Evolutionary conservation across 1,140 invertebrate species (phyloP).

Genomic region (Holcopasites calliopsidis): DNA sequence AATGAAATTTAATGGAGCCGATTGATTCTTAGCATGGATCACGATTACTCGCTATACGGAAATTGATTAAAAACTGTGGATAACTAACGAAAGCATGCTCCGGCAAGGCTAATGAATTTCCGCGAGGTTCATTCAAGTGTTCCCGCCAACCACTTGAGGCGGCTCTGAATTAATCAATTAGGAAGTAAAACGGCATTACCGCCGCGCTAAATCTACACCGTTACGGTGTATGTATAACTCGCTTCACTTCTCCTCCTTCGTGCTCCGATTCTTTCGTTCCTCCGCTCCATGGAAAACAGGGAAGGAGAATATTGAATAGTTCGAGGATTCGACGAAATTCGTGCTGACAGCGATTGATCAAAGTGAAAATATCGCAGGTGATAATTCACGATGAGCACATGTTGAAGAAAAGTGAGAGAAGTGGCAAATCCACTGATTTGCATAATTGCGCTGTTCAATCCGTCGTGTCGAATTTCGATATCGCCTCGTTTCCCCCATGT

Average conservation of each 20-base stretch:
- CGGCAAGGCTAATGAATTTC: not conserved
- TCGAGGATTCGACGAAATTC: not conserved
- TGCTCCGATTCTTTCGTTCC: constrained; percentile 40
- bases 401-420: too few relatives aligned
- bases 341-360: not conserved
- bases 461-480: too few relatives aligned
- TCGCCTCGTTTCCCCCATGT: too few relatives aligned
- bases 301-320: constrained; percentile 32
- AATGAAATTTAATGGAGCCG: not conserved
- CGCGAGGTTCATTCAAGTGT: not conserved
- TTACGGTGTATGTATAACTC: constrained; percentile 13
- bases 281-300: constrained; percentile 27
- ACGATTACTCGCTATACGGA: constrained; percentile 7
- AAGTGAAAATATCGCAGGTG: not conserved
- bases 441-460: too few relatives aligned
- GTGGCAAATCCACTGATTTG: too few relatives aligned
- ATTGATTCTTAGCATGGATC: not conserved
- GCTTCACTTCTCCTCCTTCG: constrained; percentile 42
- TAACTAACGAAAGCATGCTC: not conserved
- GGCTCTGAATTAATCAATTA: constrained; percentile 23
- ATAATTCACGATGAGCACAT: not conserved
- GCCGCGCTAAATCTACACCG: constrained; percentile 8
- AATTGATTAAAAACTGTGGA: not conserved
- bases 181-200: not conserved
- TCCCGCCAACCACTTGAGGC: not conserved